Base-by-base conservation (phyloP, 1,140 invertebrate genomes). In the Hyles vespertilio region DNA sequence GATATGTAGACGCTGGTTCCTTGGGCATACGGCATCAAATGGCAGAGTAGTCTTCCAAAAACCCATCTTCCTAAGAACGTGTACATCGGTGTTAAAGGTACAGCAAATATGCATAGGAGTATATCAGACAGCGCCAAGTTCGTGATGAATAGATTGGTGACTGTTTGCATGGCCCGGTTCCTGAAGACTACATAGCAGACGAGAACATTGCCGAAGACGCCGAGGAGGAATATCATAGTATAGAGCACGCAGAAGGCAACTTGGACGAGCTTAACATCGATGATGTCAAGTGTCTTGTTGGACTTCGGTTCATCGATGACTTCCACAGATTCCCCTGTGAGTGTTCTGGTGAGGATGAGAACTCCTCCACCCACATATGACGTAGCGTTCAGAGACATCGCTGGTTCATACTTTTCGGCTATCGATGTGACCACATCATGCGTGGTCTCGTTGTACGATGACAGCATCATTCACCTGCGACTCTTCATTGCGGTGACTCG, bases 121-220 rank as follows among this genome's bases (percentile, higher is more conserved):
- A 99, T 96, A 82, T 99, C 98, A n/a, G 96, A 97, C 3, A 98
- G 87, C 0, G 97, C 98, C 59, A 99, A 85, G 81, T 99, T 99
- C 3, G 96, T 96, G 63, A 99, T 99, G 84, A 99, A 99, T 40
- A 98, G 93, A 79, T 99, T 99, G 1, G 98, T 99, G 0, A 99
- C 98, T 0, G 97, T 98, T 76, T 98, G 97, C 98, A 99, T 99
- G 22, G 95, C 93, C 49, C 93, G 93, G 79, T 98, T 98, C 2
- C 95, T 90, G 0, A 94, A 91, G 0, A 99, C 97, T 1, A 98
- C 96, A 83, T 94, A 97, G 73, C 95, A 96, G 7, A 99, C 98
- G 0, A 99, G 87, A 0, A 94, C 93, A 84, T 99, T 99, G 0
- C 98, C 98, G 69, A 95, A 95, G 0, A 98, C 89, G 2, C 97